Evolutionary conservation across 2,888 invertebrate species (phyloP).

Genomic region (Matsumyia berberina): DNA sequence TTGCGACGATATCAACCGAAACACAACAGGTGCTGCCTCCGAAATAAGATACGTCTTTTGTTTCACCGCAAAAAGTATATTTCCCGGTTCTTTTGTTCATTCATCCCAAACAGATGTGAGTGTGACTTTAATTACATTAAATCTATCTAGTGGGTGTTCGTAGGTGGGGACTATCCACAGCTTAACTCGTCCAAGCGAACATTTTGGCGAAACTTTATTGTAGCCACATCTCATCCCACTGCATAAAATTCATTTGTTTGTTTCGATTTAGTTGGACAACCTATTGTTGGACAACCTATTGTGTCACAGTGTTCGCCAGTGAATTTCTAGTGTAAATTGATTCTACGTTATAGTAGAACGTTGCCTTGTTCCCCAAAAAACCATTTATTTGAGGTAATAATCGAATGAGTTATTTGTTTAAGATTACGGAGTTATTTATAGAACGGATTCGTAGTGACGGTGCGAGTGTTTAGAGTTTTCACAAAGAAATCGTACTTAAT

Average conservation of each 20-base stretch:
- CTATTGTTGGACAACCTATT: not conserved
- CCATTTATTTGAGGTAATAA: conserved; percentile 1
- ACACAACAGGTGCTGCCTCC: conserved; percentile 26
- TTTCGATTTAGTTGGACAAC: not conserved
- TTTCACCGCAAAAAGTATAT: conserved; percentile 11
- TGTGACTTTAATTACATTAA: not conserved
- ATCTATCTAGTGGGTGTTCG: conserved; percentile 5
- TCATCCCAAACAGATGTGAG: conserved; percentile 18
- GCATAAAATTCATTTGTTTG: not conserved
- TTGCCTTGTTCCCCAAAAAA: not conserved
- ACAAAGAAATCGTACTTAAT: too few relatives aligned
- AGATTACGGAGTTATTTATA: conserved; percentile 34
- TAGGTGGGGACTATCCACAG: conserved; percentile 1
- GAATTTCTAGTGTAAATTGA: not conserved
- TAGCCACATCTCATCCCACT: not conserved
- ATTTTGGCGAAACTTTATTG: not conserved
- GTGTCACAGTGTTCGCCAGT: not conserved
- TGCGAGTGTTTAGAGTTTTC: not conserved
- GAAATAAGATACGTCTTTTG: conserved; percentile 7
- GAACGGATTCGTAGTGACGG: not conserved
- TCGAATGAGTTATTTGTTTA: conserved; percentile 24
- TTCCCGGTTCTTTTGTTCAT: conserved; percentile 52
- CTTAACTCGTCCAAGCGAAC: not conserved
- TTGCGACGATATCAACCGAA: not conserved
- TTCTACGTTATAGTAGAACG: not conserved